Percentiles rank a stretch among this genome's conserved stretches.
Conservation (phyloP, 2,888 invertebrate genomes). For the Caenorhabditis sinica region DNA sequence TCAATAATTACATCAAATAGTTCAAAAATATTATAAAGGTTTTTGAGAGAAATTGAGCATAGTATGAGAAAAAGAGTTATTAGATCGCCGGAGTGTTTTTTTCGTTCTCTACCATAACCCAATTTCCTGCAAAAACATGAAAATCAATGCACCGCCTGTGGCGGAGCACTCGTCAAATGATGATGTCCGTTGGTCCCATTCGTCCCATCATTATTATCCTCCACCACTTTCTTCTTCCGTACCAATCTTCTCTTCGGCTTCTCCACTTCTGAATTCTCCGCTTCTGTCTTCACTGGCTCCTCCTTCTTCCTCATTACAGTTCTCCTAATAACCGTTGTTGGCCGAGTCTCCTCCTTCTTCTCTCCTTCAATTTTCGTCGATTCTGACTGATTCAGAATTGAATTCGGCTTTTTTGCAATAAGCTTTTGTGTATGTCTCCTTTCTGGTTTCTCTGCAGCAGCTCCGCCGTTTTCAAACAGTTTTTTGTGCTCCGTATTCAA, state of each 20-base stretch:
- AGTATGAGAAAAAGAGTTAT: no score
- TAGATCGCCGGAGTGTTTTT: no score
- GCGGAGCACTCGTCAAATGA: conserved; percentile 35
- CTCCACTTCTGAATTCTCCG: conserved; percentile 9
- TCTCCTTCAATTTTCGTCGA: conserved; percentile 37
- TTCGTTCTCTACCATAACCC: neutral
- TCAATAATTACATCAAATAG: conserved; percentile 37
- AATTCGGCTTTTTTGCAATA: conserved; percentile 51
- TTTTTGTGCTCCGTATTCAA: conserved; percentile 45
- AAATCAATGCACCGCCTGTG: conserved; percentile 55
- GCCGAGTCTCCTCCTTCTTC: conserved; percentile 49
- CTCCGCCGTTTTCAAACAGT: conserved; percentile 36
- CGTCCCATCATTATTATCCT: conserved; percentile 11
- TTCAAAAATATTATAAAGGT: neutral
- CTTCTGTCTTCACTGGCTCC: neutral
- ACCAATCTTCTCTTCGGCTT: conserved; percentile 50
- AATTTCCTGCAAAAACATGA: neutral
- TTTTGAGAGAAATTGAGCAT: neutral
- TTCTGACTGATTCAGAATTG: conserved; percentile 24
- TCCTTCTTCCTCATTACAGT: conserved; percentile 61
- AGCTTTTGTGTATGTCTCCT: conserved; percentile 42
- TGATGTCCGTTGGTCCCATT: conserved; percentile 22
- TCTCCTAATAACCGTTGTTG: conserved; percentile 60
- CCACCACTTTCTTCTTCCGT: conserved; percentile 49
- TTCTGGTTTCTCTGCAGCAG: conserved; percentile 1